These are phyloP conservation scores for Rutpela maculata DNA, from an alignment of 2,888 invertebrate genomes.

Conservation along the genomic window DNA sequence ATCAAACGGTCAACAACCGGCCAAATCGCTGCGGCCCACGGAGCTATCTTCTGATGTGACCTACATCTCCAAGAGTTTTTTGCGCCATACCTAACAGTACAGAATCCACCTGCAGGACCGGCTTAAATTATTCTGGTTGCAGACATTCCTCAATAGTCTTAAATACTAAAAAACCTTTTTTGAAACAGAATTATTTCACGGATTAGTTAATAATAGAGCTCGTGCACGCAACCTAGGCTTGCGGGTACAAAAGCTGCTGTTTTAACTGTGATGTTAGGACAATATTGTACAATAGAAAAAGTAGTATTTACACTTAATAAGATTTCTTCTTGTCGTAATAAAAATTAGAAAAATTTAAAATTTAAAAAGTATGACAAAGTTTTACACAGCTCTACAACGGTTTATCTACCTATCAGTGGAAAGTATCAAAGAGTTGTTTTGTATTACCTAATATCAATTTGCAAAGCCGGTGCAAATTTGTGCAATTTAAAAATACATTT, in stretches of 20 bases:
- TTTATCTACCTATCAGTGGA: too few relatives aligned
- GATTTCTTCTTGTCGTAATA: too few relatives aligned
- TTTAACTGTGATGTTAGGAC: neutral
- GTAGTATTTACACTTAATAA: too few relatives aligned
- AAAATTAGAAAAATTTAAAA: too few relatives aligned
- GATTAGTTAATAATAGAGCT: neutral
- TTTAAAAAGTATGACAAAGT: too few relatives aligned
- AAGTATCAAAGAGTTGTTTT: too few relatives aligned
- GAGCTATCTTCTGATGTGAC: conserved; percentile 65
- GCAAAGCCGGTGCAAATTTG: too few relatives aligned
- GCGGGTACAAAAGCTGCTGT: neutral
- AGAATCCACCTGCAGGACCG: conserved; percentile 64
- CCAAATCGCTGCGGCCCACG: conserved; percentile 70
- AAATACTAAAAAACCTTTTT: neutral
- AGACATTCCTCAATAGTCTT: neutral
- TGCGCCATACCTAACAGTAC: conserved; percentile 63
- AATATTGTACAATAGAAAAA: neutral
- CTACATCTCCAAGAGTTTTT: conserved; percentile 54
- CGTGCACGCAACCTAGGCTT: neutral
- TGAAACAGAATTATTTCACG: too few relatives aligned
- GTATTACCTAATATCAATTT: too few relatives aligned
- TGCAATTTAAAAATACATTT: too few relatives aligned
- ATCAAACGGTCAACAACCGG: conserved; percentile 71
- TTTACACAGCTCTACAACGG: too few relatives aligned
- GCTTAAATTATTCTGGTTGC: conserved; percentile 1